Evolutionary conservation across 1,140 invertebrate genomes (phyloP).

Genomic region (Cardiocondyla obscurior): DNA sequence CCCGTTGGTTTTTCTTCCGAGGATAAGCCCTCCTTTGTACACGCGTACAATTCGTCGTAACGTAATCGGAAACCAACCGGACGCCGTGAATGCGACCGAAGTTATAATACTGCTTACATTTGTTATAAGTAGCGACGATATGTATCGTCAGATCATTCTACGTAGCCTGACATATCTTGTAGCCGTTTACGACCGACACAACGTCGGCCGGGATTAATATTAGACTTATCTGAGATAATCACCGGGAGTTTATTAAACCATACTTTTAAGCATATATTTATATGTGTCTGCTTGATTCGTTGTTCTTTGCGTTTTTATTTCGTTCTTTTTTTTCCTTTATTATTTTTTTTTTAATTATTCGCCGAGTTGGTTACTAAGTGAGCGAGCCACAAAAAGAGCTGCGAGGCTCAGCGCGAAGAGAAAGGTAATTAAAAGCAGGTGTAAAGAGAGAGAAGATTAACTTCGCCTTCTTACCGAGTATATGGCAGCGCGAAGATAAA

Average conservation of each 20-base stretch:
- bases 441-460: slow-evolving; percentile 28
- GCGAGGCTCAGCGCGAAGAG: not conserved
- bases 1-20: not conserved
- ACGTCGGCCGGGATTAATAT: not conserved
- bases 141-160: slow-evolving; percentile 19
- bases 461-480: not conserved
- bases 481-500: not conserved
- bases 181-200: not conserved
- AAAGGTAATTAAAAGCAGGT: slow-evolving; percentile 4
- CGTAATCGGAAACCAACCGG: slow-evolving; percentile 37
- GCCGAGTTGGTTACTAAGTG: not conserved
- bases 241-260: not conserved
- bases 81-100: slow-evolving; percentile 12
- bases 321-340: no score
- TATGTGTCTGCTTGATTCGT: not conserved
- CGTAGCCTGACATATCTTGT: not conserved
- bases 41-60: slow-evolving; percentile 31
- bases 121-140: slow-evolving; percentile 42
- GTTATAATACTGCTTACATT: slow-evolving; percentile 41
- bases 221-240: not conserved
- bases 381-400: not conserved
- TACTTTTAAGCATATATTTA: not conserved
- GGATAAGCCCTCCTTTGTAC: slow-evolving; percentile 3
- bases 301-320: not conserved
- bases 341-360: not conserved